Base-by-base conservation (phyloP, 1,140 invertebrate species). In the Samia ricini region DNA sequence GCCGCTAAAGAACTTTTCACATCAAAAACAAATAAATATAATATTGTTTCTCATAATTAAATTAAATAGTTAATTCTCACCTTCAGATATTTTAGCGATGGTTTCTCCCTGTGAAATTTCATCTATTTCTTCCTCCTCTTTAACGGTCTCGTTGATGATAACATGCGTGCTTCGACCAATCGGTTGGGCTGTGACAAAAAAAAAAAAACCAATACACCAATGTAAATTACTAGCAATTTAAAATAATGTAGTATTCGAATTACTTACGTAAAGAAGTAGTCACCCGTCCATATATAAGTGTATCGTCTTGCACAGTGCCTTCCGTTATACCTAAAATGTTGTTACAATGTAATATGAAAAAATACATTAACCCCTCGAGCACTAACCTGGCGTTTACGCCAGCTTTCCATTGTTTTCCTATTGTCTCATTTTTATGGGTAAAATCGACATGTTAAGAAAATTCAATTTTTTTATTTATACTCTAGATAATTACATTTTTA, bases 51-150 rank as follows among this genome's bases (percentile, higher is more conserved):
- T n/a, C n/a, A n/a, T n/a, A n/a, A n/a, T n/a, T n/a, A n/a, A n/a
- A n/a, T n/a, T n/a, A n/a, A n/a, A n/a, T 15, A 36, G 33, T 36
- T 36, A 15, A 36, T 36, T 36, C 3, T 56, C 63, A 85, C 82
- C 83, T 70, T 81, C 73, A 18, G 75, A 71, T 62, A 77, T 81
- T 22, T 64, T 80, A 0, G 74, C 71, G 10, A 72, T 23, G 4
- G 63, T 57, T 15, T 82, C 79, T 6, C 68, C 62, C 15, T 85
- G 85, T 4, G 86, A 85, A 0, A 75, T 78, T 50, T 89, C 85
- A 24, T 88, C 83, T 5, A 89, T 89, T 61, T 89, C 85, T 0
- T 70, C 66, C 63, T 86, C 81, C 49, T 89, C 85, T 65, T 84
- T 72, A 0, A 88, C 76, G 0, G 83, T 86, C 63, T 88, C 86